phyloP scores from a whole-genome alignment of 2,888 invertebrate species.

The Drosophila hamatofila region DNA sequence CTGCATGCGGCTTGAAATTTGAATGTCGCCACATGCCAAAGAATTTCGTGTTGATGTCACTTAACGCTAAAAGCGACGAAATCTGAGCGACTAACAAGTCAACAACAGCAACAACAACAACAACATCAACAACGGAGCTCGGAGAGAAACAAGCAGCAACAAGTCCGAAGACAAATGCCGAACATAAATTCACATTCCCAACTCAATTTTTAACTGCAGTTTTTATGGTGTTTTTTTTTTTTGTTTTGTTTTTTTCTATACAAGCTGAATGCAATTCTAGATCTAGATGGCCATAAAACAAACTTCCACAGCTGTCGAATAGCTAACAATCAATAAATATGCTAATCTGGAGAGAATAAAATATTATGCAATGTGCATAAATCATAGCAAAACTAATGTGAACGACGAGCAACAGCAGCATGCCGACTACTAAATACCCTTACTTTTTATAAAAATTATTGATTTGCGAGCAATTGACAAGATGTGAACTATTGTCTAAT shows the following conservation, averaged over 20 bases:
- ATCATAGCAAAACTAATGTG: background rate
- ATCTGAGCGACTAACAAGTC: conserved; percentile 53
- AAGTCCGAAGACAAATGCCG: conserved; percentile 7
- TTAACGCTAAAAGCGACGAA: conserved; percentile 56
- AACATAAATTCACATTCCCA: conserved; percentile 10
- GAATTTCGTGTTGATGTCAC: conserved; percentile 26
- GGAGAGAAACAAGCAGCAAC: conserved; percentile 16
- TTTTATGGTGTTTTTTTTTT: background rate
- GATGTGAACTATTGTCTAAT: too few species aligned
- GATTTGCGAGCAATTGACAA: background rate
- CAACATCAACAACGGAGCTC: conserved; percentile 15
- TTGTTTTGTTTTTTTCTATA: background rate
- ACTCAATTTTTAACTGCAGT: conserved; percentile 35
- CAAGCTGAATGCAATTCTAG: conserved; percentile 1
- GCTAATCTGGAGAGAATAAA: background rate
- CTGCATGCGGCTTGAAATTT: conserved; percentile 50
- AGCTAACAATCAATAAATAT: background rate
- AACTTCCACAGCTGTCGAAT: background rate
- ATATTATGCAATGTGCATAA: background rate
- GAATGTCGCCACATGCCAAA: conserved; percentile 49
- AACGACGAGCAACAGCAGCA: background rate
- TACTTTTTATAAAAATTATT: background rate
- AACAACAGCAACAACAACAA: conserved; percentile 8
- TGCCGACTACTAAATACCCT: background rate
- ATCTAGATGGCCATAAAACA: background rate